Base-by-base conservation (phyloP, 2,888 invertebrate species). In the Pammene fasciana region DNA sequence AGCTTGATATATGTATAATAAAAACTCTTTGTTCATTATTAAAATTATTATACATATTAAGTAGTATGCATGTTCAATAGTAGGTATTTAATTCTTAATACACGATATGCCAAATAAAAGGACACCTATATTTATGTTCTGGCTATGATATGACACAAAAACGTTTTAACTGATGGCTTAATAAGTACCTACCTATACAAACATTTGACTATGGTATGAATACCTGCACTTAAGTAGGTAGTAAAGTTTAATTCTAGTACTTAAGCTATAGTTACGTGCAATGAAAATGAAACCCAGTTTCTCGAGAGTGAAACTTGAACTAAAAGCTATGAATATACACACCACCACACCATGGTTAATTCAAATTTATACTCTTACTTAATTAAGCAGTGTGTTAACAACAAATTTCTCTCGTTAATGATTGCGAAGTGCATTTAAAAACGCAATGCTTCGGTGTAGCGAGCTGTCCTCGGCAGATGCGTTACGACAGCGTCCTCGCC, bases 341-440 rank as follows among this genome's bases (percentile, higher is more conserved):
- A 45, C 45, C 18, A 14, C 43, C 26, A 26, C 26, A 60, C 14
- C 61, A 61, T 16, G 61, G 16, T 38, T 61, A 62, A 50, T 62
- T 62, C n/a, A 50, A 50, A 62, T 62, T 18, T 62, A 62, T 52
- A 52, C 16, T 26, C 10, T 18, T 52, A 13, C 5, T 52, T 62
- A 52, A 62, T 52, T 18, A 61, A 41, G 38, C 50, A 62, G 50
- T 50, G 16, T 41, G 38, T 50, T 38, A 50, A 62, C 61, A 52
- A 41, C 41, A 52, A 62, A 62, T 62, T 62, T 62, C 61, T 41
- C 41, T 18, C 26, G 62, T 62, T 41, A 62, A 62, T 52, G 50
- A 38, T 62, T 62, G 62, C 26, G 18, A 62, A 61, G 50, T 52
- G 50, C 62, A 62, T 62, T 62, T 18, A 52, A 52, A 52, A 52